Percentiles rank a stretch among this genome's conserved stretches.
Conservation (phyloP, 2,888 invertebrate genomes). For the Perizoma flavofasciatum region DNA sequence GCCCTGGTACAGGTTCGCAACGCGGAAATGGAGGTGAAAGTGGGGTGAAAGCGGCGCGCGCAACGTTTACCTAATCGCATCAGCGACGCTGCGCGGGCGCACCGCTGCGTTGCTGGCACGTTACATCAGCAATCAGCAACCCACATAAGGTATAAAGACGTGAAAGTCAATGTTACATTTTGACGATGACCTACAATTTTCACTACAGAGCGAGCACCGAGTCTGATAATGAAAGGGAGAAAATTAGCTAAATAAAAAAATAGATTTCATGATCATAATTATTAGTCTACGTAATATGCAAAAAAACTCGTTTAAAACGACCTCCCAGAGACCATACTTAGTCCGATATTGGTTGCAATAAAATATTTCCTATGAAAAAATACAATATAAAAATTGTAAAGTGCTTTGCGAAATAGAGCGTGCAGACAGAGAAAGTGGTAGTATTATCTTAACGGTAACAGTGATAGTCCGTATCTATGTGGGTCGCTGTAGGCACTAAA, state of each 20-base stretch:
- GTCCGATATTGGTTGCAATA: conserved; percentile 34
- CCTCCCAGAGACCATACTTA: too few relatives aligned
- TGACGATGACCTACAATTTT: conserved; percentile 46
- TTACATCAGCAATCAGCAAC: conserved; percentile 69
- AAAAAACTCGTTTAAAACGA: too few relatives aligned
- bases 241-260: too few relatives aligned
- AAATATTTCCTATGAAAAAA: too few relatives aligned
- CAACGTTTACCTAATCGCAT: conserved; percentile 79
- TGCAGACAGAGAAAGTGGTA: conserved; percentile 71
- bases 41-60: conserved; percentile 78
- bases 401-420: conserved; percentile 52
- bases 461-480: conserved; percentile 76
- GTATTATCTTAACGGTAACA: conserved; percentile 60
- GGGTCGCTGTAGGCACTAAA: conserved; percentile 63
- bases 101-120: conserved; percentile 36
- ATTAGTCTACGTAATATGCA: too few relatives aligned
- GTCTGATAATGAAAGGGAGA: too few relatives aligned
- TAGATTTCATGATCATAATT: too few relatives aligned
- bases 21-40: conserved; percentile 80
- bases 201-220: too few relatives aligned
- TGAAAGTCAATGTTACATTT: conserved; percentile 82
- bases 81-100: conserved; percentile 47
- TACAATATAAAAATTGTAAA: neutral
- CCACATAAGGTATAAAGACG: conserved; percentile 57
- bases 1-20: conserved; percentile 50